These are phyloP conservation scores for Lutjanus campechanus DNA, from an alignment of 2,797 vertebrate species.

Conservation along the genomic window DNA sequence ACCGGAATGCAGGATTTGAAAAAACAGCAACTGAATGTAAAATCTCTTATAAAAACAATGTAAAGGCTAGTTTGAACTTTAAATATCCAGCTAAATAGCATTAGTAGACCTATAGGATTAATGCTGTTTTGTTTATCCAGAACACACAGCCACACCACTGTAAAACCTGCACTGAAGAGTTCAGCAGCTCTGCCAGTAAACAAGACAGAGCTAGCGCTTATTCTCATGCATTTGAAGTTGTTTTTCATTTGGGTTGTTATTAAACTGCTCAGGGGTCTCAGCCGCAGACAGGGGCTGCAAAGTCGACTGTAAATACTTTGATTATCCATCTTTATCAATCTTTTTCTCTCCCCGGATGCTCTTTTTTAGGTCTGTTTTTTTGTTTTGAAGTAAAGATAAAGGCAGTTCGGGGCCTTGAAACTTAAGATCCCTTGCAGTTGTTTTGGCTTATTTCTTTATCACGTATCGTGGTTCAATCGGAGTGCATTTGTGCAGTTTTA, in stretches of 20 bases:
- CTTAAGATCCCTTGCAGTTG: neutral
- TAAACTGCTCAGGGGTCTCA: conserved; percentile 35
- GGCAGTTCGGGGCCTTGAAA: neutral
- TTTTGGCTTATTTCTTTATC: conserved; percentile 15
- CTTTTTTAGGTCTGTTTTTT: conserved; percentile 7
- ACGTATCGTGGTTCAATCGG: neutral
- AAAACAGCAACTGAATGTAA: no score
- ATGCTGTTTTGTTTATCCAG: neutral
- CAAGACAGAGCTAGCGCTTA: neutral
- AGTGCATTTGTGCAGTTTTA: neutral
- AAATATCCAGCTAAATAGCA: neutral
- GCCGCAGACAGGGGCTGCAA: conserved; percentile 15
- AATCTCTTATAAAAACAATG: neutral
- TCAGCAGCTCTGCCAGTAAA: conserved; percentile 25
- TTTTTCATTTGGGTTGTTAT: conserved; percentile 46
- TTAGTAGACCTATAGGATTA: neutral
- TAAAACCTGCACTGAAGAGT: neutral
- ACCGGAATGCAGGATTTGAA: no score
- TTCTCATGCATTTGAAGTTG: conserved; percentile 38
- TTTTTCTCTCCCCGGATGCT: neutral
- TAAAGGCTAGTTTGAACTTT: neutral
- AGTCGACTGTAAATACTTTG: conserved; percentile 20
- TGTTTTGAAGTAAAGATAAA: conserved; percentile 25
- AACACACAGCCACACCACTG: neutral
- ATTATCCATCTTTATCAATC: conserved; percentile 25